phyloP scores from a whole-genome alignment of 2,113 vertebrate species.

The Willisornis vidua region DNA sequence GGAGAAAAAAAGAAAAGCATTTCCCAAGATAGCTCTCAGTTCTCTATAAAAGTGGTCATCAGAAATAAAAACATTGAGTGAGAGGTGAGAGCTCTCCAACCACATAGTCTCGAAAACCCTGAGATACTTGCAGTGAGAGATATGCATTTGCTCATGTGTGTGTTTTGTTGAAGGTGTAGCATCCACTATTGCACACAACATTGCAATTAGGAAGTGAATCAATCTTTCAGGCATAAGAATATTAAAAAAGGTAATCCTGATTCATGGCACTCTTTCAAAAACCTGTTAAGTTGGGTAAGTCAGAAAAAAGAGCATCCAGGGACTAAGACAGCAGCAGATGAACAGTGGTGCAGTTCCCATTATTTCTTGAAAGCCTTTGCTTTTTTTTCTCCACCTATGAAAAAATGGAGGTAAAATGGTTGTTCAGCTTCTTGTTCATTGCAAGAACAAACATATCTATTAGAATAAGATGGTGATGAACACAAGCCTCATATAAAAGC shows the following conservation, averaged over 20 bases:
- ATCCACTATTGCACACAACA: neutral
- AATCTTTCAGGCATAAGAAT: neutral
- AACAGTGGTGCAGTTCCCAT: neutral
- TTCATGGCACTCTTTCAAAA: neutral
- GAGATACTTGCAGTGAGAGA: neutral
- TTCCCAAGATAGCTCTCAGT: neutral
- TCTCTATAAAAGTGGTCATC: neutral
- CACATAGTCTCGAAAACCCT: neutral
- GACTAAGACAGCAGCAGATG: neutral
- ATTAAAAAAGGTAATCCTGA: neutral
- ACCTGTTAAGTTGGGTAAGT: rapidly evolving
- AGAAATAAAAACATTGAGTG: neutral
- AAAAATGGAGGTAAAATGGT: neutral
- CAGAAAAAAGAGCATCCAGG: neutral
- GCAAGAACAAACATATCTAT: neutral
- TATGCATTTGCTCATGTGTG: neutral
- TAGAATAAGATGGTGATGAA: neutral
- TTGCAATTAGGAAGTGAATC: neutral
- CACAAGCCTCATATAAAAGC: neutral
- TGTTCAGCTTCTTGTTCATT: neutral
- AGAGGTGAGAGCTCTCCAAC: neutral
- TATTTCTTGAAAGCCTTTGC: neutral
- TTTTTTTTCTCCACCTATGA: neutral
- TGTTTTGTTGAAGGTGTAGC: neutral
- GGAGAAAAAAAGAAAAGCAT: neutral